Evolutionary conservation across 2,888 invertebrate species (phyloP).

Genomic region (Drosophila eohydei): DNA sequence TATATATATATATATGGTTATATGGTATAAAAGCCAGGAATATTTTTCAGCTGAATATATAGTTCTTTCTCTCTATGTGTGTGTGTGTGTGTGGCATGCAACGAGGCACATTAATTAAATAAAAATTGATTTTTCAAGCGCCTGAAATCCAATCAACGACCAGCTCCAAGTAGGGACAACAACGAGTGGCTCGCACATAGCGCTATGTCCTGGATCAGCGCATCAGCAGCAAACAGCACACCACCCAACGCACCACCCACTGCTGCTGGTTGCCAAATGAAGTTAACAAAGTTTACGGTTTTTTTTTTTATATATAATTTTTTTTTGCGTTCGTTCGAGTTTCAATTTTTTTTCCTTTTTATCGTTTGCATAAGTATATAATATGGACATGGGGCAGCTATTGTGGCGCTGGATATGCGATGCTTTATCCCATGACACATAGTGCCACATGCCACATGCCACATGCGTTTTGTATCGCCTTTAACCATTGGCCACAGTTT

Average conservation of each 20-base stretch:
- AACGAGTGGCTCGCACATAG: slow-evolving; percentile 55
- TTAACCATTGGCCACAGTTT: slow-evolving; percentile 71
- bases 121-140: slow-evolving; percentile 78
- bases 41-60: slow-evolving; percentile 20
- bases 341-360: slow-evolving; percentile 32
- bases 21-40: slow-evolving; percentile 3
- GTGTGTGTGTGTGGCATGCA: slow-evolving; percentile 52
- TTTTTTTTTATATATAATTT: slow-evolving; percentile 46
- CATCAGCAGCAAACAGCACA: slow-evolving; percentile 15
- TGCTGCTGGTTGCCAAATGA: slow-evolving; percentile 67
- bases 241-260: neutral
- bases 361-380: slow-evolving; percentile 72
- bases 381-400: slow-evolving; percentile 59
- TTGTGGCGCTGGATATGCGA: slow-evolving; percentile 24
- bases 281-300: slow-evolving; percentile 75
- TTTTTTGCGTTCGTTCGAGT: slow-evolving; percentile 20
- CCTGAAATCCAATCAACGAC: slow-evolving; percentile 76
- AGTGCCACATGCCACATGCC: slow-evolving; percentile 33
- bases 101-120: slow-evolving; percentile 76
- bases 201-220: slow-evolving; percentile 56
- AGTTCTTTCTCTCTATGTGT: slow-evolving; percentile 16
- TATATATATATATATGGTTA: neutral
- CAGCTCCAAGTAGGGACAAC: slow-evolving; percentile 67
- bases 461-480: slow-evolving; percentile 48
- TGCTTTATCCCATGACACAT: slow-evolving; percentile 30